Base-by-base conservation (phyloP, 2,888 invertebrate species). In the Dinocampus coccinellae region DNA sequence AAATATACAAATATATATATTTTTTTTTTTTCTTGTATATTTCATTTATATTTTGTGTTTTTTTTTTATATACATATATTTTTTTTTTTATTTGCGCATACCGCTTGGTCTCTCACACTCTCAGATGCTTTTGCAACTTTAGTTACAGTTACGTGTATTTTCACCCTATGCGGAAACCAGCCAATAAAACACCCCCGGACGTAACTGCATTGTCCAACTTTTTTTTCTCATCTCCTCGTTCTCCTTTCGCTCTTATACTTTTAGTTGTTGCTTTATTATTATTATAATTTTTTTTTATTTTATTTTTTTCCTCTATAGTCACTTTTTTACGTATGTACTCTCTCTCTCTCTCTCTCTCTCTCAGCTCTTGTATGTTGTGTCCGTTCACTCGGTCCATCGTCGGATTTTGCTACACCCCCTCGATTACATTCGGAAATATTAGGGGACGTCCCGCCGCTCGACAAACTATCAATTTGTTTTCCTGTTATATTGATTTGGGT, bases 351-450 rank as follows among this genome's bases (percentile, higher is more conserved):
- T n/a, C n/a, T n/a, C n/a, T n/a, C n/a, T n/a, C n/a, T n/a, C n/a
- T n/a, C n/a, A n/a, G 55, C 70, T 55, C 36, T 34, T 73, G 62
- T 70, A 71, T 75, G 73, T 67, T 75, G 73, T 77, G 73, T 77
- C 68, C 74, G 70, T 70, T 75, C 65, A 47, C 66, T 53, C 22
- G 52, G 52, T 63, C 60, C 68, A 70, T 69, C 67, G 24, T 61
- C 42, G 39, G 24, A 58, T 53, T n/a, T n/a, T 57, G 53, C 24
- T 80, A 84, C 86, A 86, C 87, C 86, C 87, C 85, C 82, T 85
- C 86, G 86, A 87, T 87, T 88, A 87, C 85, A 84, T 85, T 87
- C 87, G 87, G 87, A 87, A 87, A 87, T 87, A 87, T 87, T 87
- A 87, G 87, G 87, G 87, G 87, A 87, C 87, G 86, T 83, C 87